These are phyloP conservation scores for Lynx canadensis DNA, from an alignment of 2,113 vertebrate species.

Conservation along the genomic window DNA sequence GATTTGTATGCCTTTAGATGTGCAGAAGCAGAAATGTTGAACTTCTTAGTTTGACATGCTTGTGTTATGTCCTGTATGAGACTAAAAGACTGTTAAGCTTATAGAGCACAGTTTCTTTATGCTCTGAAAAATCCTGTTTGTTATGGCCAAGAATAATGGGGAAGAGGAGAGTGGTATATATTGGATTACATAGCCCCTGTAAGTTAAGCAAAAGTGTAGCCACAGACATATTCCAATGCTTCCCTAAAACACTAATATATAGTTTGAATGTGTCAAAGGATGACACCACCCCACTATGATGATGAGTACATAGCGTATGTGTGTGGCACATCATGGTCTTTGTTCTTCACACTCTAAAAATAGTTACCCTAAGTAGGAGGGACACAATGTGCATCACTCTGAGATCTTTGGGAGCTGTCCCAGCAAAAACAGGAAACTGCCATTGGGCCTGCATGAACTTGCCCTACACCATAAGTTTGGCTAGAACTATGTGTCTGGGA, in stretches of 20 bases:
- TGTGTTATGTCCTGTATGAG: background rate
- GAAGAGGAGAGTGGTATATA: background rate
- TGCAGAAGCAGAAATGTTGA: background rate
- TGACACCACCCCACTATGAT: background rate
- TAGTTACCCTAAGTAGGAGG: background rate
- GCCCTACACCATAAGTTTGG: background rate
- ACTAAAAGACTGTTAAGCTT: background rate
- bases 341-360: conserved; percentile 31
- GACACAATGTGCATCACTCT: background rate
- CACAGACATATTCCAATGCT: background rate
- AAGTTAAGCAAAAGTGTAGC: background rate
- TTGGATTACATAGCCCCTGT: background rate
- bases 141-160: background rate
- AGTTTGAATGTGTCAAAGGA: background rate
- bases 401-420: background rate
- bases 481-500: background rate
- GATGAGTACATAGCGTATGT: background rate
- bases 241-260: background rate
- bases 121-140: background rate
- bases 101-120: background rate
- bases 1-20: background rate
- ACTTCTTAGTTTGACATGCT: background rate
- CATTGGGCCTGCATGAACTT: background rate
- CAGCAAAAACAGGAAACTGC: background rate
- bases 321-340: background rate